Conservation (phyloP, 2,888 invertebrate species). For the Cantharis nigra region DNA sequence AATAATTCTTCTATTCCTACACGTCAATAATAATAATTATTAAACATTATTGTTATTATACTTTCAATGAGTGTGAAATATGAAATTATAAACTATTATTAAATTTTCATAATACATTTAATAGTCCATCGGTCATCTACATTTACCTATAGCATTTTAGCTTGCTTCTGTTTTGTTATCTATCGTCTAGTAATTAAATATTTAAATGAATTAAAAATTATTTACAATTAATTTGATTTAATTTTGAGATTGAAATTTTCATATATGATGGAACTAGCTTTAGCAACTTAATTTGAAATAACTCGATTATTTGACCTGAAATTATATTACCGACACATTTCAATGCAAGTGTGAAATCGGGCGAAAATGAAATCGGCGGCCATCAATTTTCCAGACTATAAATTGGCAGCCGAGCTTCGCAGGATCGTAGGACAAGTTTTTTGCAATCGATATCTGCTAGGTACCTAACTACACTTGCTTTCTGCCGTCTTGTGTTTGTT, state of each 20-base stretch:
- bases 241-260: not conserved
- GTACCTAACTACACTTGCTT: not conserved
- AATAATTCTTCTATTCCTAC: not conserved
- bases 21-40: not conserved
- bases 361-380: conserved; percentile 54
- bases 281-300: conserved; percentile 48
- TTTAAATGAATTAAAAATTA: not conserved
- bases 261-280: conserved; percentile 37
- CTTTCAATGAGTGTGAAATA: not conserved
- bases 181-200: not conserved
- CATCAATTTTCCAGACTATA: conserved; percentile 55
- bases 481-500: conserved; percentile 25
- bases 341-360: conserved; percentile 53
- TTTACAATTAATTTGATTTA: not conserved
- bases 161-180: not conserved
- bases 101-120: not conserved
- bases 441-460: conserved; percentile 23
- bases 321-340: conserved; percentile 52
- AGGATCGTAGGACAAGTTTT: conserved; percentile 14
- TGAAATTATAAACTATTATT: not conserved
- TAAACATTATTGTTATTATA: not conserved
- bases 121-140: not conserved
- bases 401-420: conserved; percentile 40
- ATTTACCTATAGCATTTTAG: not conserved
- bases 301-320: conserved; percentile 51